A percentile compares a stretch with the other conserved stretches of the same genome.
Evolutionary conservation across 1,140 invertebrate species (phyloP).

Genomic region (Apis florea): DNA sequence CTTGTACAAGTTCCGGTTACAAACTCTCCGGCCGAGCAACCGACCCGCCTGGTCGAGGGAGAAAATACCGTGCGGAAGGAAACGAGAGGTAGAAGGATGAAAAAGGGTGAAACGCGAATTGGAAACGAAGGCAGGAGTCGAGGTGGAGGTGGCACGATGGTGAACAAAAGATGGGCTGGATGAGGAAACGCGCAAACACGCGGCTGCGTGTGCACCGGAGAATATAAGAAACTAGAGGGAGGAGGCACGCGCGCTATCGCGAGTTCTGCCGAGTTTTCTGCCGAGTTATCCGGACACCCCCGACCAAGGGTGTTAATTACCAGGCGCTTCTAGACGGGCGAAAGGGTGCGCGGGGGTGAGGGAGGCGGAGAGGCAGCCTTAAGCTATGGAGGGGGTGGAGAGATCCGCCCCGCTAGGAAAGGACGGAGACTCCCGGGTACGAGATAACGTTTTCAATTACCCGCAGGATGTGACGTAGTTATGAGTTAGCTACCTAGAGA

Average conservation of each 20-base stretch:
- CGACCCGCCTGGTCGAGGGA: slow-evolving; percentile 16
- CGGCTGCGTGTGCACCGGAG: background rate
- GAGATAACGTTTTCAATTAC: slow-evolving; percentile 81
- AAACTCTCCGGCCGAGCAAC: slow-evolving; percentile 56
- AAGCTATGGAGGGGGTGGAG: slow-evolving; percentile 55
- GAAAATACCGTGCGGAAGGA: slow-evolving; percentile 39
- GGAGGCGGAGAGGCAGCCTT: slow-evolving; percentile 46
- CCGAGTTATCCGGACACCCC: slow-evolving; percentile 67
- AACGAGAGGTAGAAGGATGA: slow-evolving; percentile 31
- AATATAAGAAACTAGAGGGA: slow-evolving; percentile 36
- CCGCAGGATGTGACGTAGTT: slow-evolving; percentile 80
- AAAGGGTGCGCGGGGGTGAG: slow-evolving; percentile 28
- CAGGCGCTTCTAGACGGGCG: slow-evolving; percentile 60
- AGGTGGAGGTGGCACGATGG: background rate
- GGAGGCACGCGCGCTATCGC: slow-evolving; percentile 62
- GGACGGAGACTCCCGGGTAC: slow-evolving; percentile 72
- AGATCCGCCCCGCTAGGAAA: slow-evolving; percentile 57
- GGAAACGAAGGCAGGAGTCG: background rate
- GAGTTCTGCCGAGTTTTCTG: slow-evolving; percentile 75
- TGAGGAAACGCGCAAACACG: background rate
- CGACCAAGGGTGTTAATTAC: slow-evolving; percentile 75
- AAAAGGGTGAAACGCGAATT: slow-evolving; percentile 31
- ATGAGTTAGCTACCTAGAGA: slow-evolving; percentile 77
- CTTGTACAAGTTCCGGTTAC: slow-evolving; percentile 69
- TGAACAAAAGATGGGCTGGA: slow-evolving; percentile 5